Percentiles rank a stretch among this genome's conserved stretches.
Conservation (phyloP, 2,113 vertebrate genomes). For the Agapornis roseicollis region DNA sequence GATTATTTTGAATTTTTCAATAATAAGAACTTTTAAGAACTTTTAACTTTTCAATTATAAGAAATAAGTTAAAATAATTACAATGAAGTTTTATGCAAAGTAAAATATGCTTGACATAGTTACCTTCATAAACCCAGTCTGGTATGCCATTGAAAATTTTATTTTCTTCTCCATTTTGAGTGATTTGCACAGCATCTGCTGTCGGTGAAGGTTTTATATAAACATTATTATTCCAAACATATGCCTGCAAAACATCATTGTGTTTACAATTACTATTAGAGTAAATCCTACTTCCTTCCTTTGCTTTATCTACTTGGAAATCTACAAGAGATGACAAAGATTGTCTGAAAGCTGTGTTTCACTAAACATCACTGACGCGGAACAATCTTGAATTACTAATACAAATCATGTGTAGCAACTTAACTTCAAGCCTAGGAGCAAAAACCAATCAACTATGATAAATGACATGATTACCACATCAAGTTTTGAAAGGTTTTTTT, state of each 20-base stretch:
- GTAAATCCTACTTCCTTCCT: background rate
- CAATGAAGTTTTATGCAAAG: background rate
- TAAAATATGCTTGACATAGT: background rate
- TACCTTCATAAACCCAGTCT: slow-evolving; percentile 98
- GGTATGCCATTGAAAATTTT: slow-evolving; percentile 89
- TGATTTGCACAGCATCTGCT: slow-evolving; percentile 72
- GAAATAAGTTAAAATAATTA: background rate
- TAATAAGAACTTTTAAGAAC: background rate
- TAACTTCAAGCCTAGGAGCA: background rate
- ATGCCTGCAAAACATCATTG: slow-evolving; percentile 78
- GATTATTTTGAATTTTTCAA: background rate
- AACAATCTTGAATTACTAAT: background rate
- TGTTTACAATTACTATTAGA: background rate
- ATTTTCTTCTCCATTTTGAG: slow-evolving; percentile 82
- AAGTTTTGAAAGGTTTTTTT: background rate
- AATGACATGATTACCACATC: background rate
- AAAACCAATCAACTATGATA: background rate
- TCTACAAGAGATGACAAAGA: background rate
- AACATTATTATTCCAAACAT: slow-evolving; percentile 86
- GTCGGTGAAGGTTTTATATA: slow-evolving; percentile 80
- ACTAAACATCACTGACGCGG: background rate
- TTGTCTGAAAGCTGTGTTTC: background rate
- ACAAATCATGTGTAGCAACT: background rate
- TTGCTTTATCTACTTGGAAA: background rate
- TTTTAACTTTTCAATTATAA: background rate